Evolutionary conservation across 2,797 vertebrate species (phyloP).

Genomic region (Pelobates cultripes): DNA sequence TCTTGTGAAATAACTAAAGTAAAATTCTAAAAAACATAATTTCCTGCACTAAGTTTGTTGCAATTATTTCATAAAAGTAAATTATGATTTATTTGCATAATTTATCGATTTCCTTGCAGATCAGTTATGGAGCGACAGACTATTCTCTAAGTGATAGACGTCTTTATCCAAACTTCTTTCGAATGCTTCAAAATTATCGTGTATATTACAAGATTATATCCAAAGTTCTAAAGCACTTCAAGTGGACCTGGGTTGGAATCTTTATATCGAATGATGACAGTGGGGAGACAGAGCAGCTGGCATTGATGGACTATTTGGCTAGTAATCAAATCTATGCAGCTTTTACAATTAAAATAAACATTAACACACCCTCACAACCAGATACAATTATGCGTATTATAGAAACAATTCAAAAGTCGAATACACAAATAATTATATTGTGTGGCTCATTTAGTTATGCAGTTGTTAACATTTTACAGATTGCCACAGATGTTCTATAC

Average conservation of each 20-base stretch:
- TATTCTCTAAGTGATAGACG: not conserved
- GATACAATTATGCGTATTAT: too few species aligned
- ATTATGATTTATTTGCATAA: not conserved
- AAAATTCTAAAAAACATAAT: too few species aligned
- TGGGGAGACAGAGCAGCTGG: slow-evolving; percentile 8
- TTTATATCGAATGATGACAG: not conserved
- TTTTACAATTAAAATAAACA: not conserved
- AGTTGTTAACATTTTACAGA: not conserved
- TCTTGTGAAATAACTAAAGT: too few species aligned
- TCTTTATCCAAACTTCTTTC: slow-evolving; percentile 3
- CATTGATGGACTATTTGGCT: not conserved
- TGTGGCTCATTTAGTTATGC: not conserved
- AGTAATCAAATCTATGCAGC: slow-evolving; percentile 4
- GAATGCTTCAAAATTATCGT: slow-evolving; percentile 1
- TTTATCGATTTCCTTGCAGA: not conserved
- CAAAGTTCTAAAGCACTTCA: not conserved
- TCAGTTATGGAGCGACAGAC: slow-evolving; percentile 22
- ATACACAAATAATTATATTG: not conserved
- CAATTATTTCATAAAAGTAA: too few species aligned
- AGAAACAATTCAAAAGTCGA: not conserved
- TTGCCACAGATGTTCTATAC: not conserved
- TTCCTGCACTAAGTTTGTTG: too few species aligned
- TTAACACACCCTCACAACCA: not conserved
- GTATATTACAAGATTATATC: not conserved
- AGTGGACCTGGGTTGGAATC: slow-evolving; percentile 23